Evolutionary conservation across 2,888 invertebrate species (phyloP), one percentile per base, ranked within the genome.

Genomic region (Lycia hirtaria): DNA sequence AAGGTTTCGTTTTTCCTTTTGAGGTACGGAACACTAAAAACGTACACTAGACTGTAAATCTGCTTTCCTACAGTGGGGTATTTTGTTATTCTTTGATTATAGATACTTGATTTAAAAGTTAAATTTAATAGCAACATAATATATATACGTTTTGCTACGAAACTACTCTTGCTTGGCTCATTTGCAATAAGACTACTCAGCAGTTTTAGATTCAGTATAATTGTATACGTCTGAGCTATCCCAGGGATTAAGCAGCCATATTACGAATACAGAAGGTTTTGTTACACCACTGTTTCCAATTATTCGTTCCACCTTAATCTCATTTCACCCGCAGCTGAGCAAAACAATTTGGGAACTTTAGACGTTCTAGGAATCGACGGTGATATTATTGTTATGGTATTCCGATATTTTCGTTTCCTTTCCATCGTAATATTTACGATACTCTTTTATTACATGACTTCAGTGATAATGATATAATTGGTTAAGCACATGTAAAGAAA

Each of bases 271-370:
- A 71, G 33, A 75, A 67, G 74, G 71, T 74, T 71, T 76, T 75
- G 71, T 78, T 75, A 73, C 69, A 67, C 56, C 68, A 55, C 65
- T 67, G 63, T 65, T 71, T 72, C 69, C 68, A 62, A 65, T 67
- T 64, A 69, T 72, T 72, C 68, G 63, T 72, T 72, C 69, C 64
- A 74, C 72, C 72, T 75, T 79, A 80, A 81, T 80, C 79, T 73
- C 69, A 72, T 80, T 81, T 73, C 67, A 73, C 76, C 75, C 76
- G 75, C 73, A 72, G 68, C 68, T 75, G 71, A 68, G 59, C 75
- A 75, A 71, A 72, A 74, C 71, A 71, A 75, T 76, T 65, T 71
- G 62, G 56, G 65, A 74, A 59, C 66, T 62, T 69, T 65, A 68
- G 68, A 64, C 65, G 62, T 65, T 62, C 65, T 62, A 62, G 60